Percentiles rank a stretch among this genome's conserved stretches.
Conservation (phyloP, 2,888 invertebrate genomes). For the Andricus curvator region DNA sequence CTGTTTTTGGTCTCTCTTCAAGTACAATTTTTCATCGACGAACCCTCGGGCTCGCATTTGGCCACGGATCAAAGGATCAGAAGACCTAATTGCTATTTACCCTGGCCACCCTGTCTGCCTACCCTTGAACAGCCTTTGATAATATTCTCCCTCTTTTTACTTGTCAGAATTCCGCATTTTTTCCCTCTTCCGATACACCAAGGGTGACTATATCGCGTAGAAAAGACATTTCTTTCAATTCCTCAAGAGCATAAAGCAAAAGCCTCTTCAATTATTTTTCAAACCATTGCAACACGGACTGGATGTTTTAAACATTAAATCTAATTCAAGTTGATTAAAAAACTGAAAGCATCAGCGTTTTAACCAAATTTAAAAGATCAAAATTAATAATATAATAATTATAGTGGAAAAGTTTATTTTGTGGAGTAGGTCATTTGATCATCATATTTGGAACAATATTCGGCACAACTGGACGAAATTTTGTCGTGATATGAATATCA, state of each 20-base stretch:
- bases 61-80: slow-evolving; percentile 62
- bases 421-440: too few species aligned
- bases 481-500: too few species aligned
- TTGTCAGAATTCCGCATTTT: slow-evolving; percentile 23
- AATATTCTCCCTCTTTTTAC: slow-evolving; percentile 30
- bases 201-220: neutral
- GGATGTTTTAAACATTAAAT: too few species aligned
- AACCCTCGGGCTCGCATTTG: slow-evolving; percentile 31
- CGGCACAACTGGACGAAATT: too few species aligned
- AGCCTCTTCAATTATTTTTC: too few species aligned
- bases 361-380: too few species aligned
- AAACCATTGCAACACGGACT: too few species aligned
- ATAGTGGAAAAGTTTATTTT: too few species aligned
- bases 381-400: too few species aligned
- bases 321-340: too few species aligned
- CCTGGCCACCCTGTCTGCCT: slow-evolving; percentile 48
- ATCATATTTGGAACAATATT: too few species aligned
- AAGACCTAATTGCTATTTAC: slow-evolving; percentile 62
- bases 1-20: neutral
- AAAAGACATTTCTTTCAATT: neutral
- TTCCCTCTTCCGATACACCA: slow-evolving; percentile 13
- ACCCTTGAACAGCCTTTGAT: slow-evolving; percentile 39
- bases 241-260: neutral
- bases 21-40: slow-evolving; percentile 53
- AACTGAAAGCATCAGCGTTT: too few species aligned